Base-by-base conservation (phyloP, 2,113 vertebrate species). In the Epinephelus moara region DNA sequence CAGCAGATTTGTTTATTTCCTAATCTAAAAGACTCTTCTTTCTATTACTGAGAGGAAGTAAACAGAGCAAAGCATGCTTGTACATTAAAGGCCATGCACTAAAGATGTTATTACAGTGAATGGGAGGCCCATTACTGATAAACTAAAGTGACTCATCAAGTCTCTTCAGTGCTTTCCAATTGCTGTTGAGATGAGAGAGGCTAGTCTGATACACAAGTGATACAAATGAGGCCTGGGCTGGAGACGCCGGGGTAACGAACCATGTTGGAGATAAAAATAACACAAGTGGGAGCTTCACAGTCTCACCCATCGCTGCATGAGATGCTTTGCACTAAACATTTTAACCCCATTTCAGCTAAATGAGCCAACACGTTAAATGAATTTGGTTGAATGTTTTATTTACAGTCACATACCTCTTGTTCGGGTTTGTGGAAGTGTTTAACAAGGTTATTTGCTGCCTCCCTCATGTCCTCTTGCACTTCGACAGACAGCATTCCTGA, bases 351-450 rank as follows among this genome's bases (percentile, higher is more conserved):
- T 76, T 73, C 9, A 78, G 30, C 59, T 55, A 15, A 37, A 50
- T 55, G 45, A 64, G n/a, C 5, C 13, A 53, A n/a, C 23, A 68
- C 49, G 50, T 50, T 47, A 50, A 70, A 75, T 21, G 23, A 78
- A 63, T 30, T 19, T 12, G 49, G 19, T 60, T 55, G 10, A 73
- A 55, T 49, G 15, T 0, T 4, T 23, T 49, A 7, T 53, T 47
- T 33, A 42, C 30, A 70, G 3, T 23, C 47, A 89, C 91, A 42
- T 95, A 99, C 98, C 98, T 99, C 98, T 93, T 99, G 99, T 78
- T 99, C 98, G 17, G 97, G 97, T 89, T 99, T 99, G 93, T 99
- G 98, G 70, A 99, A 99, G 89, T 99, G 97, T 81, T 99, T 99
- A 45, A 99, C 97, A 40, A 99, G 98, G 90, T 97, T 99, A 91